These are phyloP conservation scores for Delphinus delphis DNA, from an alignment of 2,113 vertebrate species.

Conservation along the genomic window DNA sequence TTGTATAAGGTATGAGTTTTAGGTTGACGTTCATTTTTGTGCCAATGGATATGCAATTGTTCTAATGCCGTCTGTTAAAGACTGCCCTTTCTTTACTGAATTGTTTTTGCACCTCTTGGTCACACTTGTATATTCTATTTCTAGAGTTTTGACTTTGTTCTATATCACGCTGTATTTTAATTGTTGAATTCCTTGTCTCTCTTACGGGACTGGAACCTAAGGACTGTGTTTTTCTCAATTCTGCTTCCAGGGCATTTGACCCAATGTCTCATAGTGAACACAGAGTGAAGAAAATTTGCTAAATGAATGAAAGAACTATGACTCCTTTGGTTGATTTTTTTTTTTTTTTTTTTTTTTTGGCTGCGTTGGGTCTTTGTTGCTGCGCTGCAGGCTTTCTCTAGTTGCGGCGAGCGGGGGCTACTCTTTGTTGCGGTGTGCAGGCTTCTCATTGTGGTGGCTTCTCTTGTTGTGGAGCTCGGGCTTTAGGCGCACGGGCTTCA, in stretches of 20 bases:
- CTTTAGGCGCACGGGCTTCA: too few relatives aligned
- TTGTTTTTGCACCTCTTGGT: background rate
- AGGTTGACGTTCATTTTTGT: background rate
- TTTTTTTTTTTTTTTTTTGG: too few relatives aligned
- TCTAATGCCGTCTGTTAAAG: background rate
- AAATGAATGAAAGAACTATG: slow-evolving; percentile 32
- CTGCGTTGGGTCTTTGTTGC: too few relatives aligned
- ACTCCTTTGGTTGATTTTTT: background rate
- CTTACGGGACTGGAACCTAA: background rate
- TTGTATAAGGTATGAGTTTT: background rate
- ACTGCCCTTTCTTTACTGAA: background rate
- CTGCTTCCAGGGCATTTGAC: background rate
- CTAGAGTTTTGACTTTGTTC: background rate
- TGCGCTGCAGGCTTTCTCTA: too few relatives aligned
- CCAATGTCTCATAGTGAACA: background rate
- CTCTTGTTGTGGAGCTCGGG: too few relatives aligned
- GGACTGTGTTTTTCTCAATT: background rate
- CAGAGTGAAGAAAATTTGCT: background rate
- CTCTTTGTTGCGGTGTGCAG: too few relatives aligned
- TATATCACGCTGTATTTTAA: background rate
- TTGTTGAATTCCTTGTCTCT: background rate
- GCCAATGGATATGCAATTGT: background rate
- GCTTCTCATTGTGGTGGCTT: too few relatives aligned
- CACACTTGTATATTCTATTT: background rate
- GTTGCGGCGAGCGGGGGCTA: too few relatives aligned